Base-by-base conservation (phyloP, 2,797 vertebrate genomes). In the Lithobates sylvaticus region DNA sequence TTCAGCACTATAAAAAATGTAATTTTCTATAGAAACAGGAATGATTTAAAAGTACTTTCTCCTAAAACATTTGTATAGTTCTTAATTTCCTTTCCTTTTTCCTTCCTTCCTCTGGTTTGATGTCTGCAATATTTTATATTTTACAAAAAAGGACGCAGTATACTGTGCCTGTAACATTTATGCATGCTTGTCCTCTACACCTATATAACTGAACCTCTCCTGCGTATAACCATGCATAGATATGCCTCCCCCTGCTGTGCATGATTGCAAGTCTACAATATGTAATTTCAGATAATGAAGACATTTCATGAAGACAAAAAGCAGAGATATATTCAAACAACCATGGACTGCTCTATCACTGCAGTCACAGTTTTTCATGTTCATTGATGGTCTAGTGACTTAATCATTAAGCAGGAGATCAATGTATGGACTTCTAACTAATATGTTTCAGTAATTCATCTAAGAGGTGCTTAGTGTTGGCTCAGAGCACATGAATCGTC, bases 361-460 rank as follows among this genome's bases (percentile, higher is more conserved):
- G 29, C 29, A 79, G 26, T 71, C 67, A 36, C 69, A 58, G 47
- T 81, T 72, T 81, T 58, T 72, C 67, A 72, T 81, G 68, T 72
- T 81, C 67, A 72, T 61, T 42, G 69, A 72, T 72, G 47, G 54
- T 72, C 68, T 72, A 50, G 44, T 61, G 79, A 32, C 54, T 36
- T 58, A 81, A 81, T 26, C 68, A 81, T 81, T 72, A 61, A 39
- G 44, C 12, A 44, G 5, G 47, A 71, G 27, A 71, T 81, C 68
- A 61, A 71, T 72, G 32, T 81, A 81, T 81, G 44, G 79, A 81
- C 79, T 39, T 71, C 21, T 27, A 36, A 72, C 21, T 27, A 36
- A 72, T 81, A 81, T 70, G 36, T 72, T 50, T 71, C 71, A 12
- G 79, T 72, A 44, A 78, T 72, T 36, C 54, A 61, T 47, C 69